phyloP scores from a whole-genome alignment of 2,113 vertebrate genomes.

The Euleptes europaea region DNA sequence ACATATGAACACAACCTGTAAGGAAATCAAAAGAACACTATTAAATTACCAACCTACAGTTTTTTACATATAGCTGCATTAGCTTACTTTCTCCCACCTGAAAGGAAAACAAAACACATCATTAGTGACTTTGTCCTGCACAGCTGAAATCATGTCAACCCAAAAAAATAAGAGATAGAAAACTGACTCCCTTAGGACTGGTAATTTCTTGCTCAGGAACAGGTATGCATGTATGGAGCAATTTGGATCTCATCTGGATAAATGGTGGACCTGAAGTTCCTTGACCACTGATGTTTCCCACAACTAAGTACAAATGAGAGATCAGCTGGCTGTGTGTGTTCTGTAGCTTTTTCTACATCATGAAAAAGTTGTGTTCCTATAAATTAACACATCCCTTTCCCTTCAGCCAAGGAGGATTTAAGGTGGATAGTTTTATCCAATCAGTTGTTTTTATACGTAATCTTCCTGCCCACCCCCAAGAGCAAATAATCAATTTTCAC shows the following conservation, averaged over 20 bases:
- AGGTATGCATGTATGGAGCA: neutral
- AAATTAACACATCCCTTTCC: neutral
- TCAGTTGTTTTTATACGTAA: neutral
- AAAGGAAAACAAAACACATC: neutral
- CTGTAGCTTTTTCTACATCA: neutral
- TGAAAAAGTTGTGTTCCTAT: neutral
- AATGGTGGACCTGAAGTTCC: neutral
- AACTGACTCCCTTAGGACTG: neutral
- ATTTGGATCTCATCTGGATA: neutral
- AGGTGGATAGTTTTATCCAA: neutral
- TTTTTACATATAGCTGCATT: conserved; percentile 6
- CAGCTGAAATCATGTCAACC: neutral
- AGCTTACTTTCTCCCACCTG: neutral
- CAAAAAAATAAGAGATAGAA: neutral
- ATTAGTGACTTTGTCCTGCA: neutral
- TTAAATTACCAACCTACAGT: neutral
- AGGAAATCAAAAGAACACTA: neutral
- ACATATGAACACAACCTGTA: neutral
- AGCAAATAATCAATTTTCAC: neutral
- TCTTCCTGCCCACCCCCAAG: neutral
- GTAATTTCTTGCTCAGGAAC: neutral
- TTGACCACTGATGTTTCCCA: neutral
- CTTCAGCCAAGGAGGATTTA: neutral
- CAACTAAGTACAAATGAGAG: neutral
- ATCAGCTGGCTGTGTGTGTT: neutral